Conservation (phyloP, 2,113 vertebrate genomes). For the Cyanoderma ruficeps region DNA sequence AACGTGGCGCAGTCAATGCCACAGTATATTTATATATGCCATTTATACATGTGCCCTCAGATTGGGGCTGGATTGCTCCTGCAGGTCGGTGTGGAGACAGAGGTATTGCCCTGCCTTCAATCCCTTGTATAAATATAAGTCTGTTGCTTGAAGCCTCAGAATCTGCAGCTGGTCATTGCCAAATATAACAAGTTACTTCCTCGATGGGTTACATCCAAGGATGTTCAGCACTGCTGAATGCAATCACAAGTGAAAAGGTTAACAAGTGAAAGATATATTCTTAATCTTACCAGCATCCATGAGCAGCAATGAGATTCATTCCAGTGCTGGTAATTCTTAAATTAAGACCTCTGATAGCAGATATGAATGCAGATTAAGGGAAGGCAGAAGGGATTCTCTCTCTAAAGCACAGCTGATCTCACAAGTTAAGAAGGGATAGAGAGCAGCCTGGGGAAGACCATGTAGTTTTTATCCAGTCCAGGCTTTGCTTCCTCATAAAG, state of each 20-base stretch:
- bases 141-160: not conserved
- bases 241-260: not conserved
- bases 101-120: not conserved
- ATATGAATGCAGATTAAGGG: not conserved
- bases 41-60: not conserved
- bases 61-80: not conserved
- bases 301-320: not conserved
- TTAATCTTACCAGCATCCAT: not conserved
- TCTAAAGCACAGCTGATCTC: not conserved
- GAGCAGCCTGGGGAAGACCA: not conserved
- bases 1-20: not conserved
- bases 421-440: not conserved
- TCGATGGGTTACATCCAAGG: not conserved
- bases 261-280: not conserved
- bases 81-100: rapidly evolving
- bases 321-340: not conserved
- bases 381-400: not conserved
- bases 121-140: not conserved
- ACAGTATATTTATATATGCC: not conserved
- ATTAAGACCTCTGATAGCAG: not conserved
- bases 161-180: not conserved
- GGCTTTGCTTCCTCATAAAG: not conserved
- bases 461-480: not conserved
- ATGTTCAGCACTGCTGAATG: not conserved
- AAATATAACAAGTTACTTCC: not conserved